Evolutionary conservation across 2,888 invertebrate species (phyloP).

Genomic region (Folsomia candida): DNA sequence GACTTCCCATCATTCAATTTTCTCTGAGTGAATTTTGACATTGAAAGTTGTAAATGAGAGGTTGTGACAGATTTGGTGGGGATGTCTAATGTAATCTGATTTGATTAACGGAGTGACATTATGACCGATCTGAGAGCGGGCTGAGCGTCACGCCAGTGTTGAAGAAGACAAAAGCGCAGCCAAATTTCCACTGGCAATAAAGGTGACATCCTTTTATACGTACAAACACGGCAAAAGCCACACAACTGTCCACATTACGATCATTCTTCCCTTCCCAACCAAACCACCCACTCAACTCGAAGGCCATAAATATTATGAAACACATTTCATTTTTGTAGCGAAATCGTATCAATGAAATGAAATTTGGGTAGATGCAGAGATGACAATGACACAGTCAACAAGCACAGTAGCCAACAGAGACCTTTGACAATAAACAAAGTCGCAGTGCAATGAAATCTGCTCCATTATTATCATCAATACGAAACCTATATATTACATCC

Average conservation of each 20-base stretch:
- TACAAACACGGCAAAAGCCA: too few relatives aligned
- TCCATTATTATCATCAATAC: neutral
- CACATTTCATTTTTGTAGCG: conserved; percentile 3
- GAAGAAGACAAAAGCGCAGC: neutral
- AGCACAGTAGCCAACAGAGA: neutral
- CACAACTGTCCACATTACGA: neutral
- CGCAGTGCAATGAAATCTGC: neutral
- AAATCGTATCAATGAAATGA: neutral
- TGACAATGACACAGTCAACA: neutral
- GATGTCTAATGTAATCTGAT: neutral
- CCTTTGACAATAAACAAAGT: neutral
- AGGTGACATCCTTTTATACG: neutral
- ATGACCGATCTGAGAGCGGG: neutral
- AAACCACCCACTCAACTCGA: conserved; percentile 4
- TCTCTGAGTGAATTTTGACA: neutral
- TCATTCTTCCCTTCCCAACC: neutral
- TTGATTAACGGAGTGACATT: neutral
- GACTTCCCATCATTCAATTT: neutral
- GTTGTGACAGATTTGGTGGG: neutral
- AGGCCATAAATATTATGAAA: conserved; percentile 4
- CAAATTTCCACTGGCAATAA: neutral
- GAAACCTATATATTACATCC: neutral
- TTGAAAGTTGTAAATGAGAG: neutral
- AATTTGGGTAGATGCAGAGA: neutral
- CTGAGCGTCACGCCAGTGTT: too few relatives aligned